phyloP scores from a whole-genome alignment of 2,888 invertebrate genomes.

The Mycalesis mineus region DNA sequence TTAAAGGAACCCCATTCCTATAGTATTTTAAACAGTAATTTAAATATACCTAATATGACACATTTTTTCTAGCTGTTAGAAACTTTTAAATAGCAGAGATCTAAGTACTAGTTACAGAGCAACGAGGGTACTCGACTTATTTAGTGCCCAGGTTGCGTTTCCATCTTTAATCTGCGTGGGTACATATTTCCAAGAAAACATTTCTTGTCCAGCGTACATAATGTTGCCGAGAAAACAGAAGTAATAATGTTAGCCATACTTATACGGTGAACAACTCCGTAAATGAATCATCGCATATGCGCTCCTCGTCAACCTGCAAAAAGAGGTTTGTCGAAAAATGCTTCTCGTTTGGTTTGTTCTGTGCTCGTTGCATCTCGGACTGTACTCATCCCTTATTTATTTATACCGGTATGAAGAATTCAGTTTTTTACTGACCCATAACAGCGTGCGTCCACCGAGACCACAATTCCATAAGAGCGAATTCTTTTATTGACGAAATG shows the following conservation, averaged over 20 bases:
- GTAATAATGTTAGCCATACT: conserved; percentile 74
- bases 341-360: conserved; percentile 61
- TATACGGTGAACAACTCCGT: conserved; percentile 70
- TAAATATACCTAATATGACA: neutral
- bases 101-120: conserved; percentile 51
- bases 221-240: conserved; percentile 74
- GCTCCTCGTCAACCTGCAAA: conserved; percentile 69
- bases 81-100: conserved; percentile 27
- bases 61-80: neutral
- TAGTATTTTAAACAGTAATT: neutral
- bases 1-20: too few relatives aligned
- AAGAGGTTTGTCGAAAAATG: conserved; percentile 76
- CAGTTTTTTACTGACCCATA: conserved; percentile 61
- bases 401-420: conserved; percentile 74
- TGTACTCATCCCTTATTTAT: conserved; percentile 76
- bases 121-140: conserved; percentile 68
- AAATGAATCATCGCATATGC: conserved; percentile 77
- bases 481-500: conserved; percentile 75
- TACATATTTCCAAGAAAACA: conserved; percentile 75
- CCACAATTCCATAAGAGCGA: conserved; percentile 55
- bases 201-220: conserved; percentile 71
- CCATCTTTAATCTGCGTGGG: conserved; percentile 76
- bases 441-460: conserved; percentile 58
- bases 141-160: conserved; percentile 73
- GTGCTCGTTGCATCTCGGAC: conserved; percentile 46